These are phyloP conservation scores for Condylostylus longicornis DNA, from an alignment of 1,140 invertebrate species.

Conservation along the genomic window DNA sequence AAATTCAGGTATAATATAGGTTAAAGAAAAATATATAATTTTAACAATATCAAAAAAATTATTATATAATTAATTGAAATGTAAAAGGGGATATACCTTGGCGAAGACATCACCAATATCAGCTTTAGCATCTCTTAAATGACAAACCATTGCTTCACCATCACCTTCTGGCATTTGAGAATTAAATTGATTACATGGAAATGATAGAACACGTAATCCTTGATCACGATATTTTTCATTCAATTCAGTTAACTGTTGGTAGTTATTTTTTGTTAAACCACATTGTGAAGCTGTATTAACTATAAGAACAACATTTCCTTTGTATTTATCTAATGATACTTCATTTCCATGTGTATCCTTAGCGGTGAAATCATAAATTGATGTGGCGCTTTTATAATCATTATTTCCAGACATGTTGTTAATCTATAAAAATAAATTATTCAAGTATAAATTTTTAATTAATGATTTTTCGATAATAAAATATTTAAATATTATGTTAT, in stretches of 20 bases:
- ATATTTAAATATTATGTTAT: no score
- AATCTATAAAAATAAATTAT: slow-evolving; percentile 19
- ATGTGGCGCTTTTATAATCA: slow-evolving; percentile 39
- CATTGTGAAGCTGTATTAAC: slow-evolving; percentile 82
- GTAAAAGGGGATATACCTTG: slow-evolving; percentile 19
- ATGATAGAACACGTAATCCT: slow-evolving; percentile 62
- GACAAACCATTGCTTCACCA: slow-evolving; percentile 55
- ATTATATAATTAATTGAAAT: no score
- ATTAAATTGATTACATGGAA: slow-evolving; percentile 90
- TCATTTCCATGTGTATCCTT: slow-evolving; percentile 56
- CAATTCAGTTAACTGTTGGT: slow-evolving; percentile 57
- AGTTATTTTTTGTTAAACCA: slow-evolving; percentile 64
- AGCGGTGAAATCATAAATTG: slow-evolving; percentile 62
- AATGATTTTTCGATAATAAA: no score
- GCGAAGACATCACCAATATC: slow-evolving; percentile 60
- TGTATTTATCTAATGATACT: slow-evolving; percentile 55
- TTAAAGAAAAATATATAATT: no score
- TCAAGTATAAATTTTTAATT: no score
- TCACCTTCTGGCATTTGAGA: slow-evolving; percentile 59
- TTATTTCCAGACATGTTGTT: slow-evolving; percentile 21
- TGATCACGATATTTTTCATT: slow-evolving; percentile 48
- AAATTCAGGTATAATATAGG: neutral
- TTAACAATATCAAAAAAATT: no score
- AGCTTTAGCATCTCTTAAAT: slow-evolving; percentile 50
- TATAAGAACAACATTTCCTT: slow-evolving; percentile 53